phyloP scores from a whole-genome alignment of 2,888 invertebrate species.

The Pammene aurita region DNA sequence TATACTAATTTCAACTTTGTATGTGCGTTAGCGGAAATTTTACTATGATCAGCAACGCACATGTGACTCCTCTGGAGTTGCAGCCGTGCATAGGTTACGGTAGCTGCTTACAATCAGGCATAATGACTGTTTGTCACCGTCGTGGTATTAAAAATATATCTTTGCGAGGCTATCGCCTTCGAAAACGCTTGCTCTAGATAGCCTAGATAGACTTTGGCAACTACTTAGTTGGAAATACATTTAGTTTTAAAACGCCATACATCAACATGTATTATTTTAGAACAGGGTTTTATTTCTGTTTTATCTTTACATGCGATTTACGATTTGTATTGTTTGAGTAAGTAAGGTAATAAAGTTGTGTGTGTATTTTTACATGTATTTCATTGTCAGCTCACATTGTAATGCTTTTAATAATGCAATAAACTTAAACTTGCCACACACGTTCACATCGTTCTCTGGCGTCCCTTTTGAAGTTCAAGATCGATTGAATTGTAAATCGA shows the following conservation, averaged over 20 bases:
- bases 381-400: neutral
- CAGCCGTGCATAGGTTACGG: too few relatives aligned
- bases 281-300: neutral
- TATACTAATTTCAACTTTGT: too few relatives aligned
- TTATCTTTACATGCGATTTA: neutral
- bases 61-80: too few relatives aligned
- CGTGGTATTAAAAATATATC: too few relatives aligned
- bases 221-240: neutral
- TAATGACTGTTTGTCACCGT: too few relatives aligned
- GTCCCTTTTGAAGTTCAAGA: constrained; percentile 35
- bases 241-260: constrained; percentile 1
- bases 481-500: constrained; percentile 33
- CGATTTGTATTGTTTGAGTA: too few relatives aligned
- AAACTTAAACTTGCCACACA: constrained; percentile 21
- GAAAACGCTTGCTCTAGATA: constrained; percentile 14
- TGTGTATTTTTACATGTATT: neutral
- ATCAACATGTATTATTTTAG: neutral
- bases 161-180: neutral
- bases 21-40: too few relatives aligned
- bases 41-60: too few relatives aligned
- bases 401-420: constrained; percentile 3
- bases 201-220: constrained; percentile 23
- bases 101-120: too few relatives aligned
- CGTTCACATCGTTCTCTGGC: constrained; percentile 25
- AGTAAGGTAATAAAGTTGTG: too few relatives aligned